Evolutionary conservation across 2,113 vertebrate genomes (phyloP), one percentile per base, ranked within the genome.

Genomic region (Stictonetta naevosa): DNA sequence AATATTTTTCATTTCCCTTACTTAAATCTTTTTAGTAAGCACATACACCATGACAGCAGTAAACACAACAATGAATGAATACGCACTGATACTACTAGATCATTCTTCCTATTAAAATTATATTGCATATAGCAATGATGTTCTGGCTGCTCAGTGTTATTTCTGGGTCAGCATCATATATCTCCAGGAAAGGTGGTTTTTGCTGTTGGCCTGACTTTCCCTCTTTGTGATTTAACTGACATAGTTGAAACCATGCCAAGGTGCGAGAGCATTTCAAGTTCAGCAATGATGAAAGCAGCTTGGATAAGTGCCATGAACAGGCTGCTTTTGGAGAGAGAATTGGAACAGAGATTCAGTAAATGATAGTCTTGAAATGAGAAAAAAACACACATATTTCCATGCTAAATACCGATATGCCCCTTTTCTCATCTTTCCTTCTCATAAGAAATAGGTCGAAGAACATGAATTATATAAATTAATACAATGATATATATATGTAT

Each of bases 211-310:
- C 90, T 96, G 94, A 92, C 63, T 97, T 95, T 96, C 93, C 21
- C 93, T 96, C 75, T 97, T 94, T 88, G 93, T 96, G 96, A 97
- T 97, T 98, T 97, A 98, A 97, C 95, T 97, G 97, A 97, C 97
- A 98, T 82, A 96, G 91, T 95, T 98, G 98, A 98, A 97, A 96
- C 71, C 69, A 88, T 93, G 98, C 98, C 98, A 98, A 97, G 83
- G 95, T 96, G 95, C 96, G 89, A 92, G 92, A 97, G 93, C 96
- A 97, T 97, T 98, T 97, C 28, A 95, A 97, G 97, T 98, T 98
- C 97, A 97, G 75, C 94, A 95, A 56, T 74, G 95, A 97, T 96
- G 72, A 97, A 96, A 95, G 88, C 73, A 95, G 86, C 84, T 97
- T 97, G 97, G 97, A 77, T 19, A 72, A 91, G 64, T 95, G 97